Percentiles rank a stretch among this genome's conserved stretches.
These are phyloP conservation scores for Sander vitreus DNA, from an alignment of 2,113 vertebrate genomes.

Conservation along the genomic window DNA sequence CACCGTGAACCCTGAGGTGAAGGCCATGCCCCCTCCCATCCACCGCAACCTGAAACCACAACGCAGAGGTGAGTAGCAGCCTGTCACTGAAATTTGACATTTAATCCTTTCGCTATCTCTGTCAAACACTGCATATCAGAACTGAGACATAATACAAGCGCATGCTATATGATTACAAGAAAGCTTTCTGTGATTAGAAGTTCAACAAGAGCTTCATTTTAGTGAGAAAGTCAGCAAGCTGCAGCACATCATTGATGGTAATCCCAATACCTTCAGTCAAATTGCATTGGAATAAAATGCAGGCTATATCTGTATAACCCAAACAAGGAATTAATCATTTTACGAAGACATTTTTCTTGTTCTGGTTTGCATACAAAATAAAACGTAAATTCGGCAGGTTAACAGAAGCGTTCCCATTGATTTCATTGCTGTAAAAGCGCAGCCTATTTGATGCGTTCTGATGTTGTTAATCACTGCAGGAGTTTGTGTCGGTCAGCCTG, in stretches of 20 bases:
- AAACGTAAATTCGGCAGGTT: background rate
- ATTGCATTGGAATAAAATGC: background rate
- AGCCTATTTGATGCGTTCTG: background rate
- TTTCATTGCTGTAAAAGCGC: background rate
- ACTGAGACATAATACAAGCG: no score
- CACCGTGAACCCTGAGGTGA: background rate
- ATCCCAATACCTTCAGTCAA: background rate
- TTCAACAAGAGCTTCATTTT: no score
- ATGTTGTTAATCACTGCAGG: constrained; percentile 18
- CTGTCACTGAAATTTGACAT: background rate
- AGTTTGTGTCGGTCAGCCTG: constrained; percentile 5
- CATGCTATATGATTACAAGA: no score
- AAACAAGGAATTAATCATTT: background rate
- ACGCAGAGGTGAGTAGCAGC: constrained; percentile 38
- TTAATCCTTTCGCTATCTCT: no score
- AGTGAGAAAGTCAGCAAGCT: no score
- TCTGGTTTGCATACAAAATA: background rate
- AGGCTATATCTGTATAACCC: background rate
- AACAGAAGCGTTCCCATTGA: background rate
- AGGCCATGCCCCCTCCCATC: constrained; percentile 64
- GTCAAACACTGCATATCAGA: no score
- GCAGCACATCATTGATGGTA: no score
- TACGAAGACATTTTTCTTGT: background rate
- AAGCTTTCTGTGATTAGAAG: no score
- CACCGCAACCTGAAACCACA: constrained; percentile 79